These are phyloP conservation scores for Brassicogethes aeneus DNA, from an alignment of 2,888 invertebrate genomes.

Conservation along the genomic window DNA sequence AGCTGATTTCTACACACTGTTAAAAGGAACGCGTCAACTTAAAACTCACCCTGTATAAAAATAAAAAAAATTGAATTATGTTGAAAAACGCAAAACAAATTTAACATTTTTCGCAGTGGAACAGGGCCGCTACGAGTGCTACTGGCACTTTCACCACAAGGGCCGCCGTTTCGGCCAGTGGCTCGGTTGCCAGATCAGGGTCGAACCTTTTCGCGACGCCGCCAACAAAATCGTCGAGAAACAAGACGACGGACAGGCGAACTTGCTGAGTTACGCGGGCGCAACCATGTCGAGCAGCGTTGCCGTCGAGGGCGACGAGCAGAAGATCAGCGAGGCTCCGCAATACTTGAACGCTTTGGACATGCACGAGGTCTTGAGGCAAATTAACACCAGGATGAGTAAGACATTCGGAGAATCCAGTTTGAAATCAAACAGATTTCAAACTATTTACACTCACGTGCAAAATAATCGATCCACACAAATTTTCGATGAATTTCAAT, in stretches of 20 bases:
- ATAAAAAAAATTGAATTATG: no score
- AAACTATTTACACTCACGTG: no score
- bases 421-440: no score
- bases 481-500: no score
- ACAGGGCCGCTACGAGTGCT: conserved; percentile 39
- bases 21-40: no score
- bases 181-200: conserved; percentile 36
- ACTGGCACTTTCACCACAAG: conserved; percentile 40
- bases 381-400: conserved; percentile 12
- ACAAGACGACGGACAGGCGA: not conserved
- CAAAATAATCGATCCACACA: no score
- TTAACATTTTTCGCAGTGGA: conserved; percentile 22
- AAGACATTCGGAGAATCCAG: no score
- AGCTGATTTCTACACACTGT: no score
- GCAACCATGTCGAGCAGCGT: no score
- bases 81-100: not conserved
- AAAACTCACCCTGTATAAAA: no score
- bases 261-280: not conserved
- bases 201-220: conserved; percentile 24
- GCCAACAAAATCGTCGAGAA: not conserved
- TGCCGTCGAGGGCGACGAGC: not conserved
- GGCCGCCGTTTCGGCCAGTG: conserved; percentile 40
- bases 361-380: conserved; percentile 8
- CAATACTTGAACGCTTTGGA: conserved; percentile 3
- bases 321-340: not conserved